A percentile compares a stretch with the other conserved stretches of the same genome.
Conservation (phyloP, 2,888 invertebrate genomes). For the Drosophila lacicola region DNA sequence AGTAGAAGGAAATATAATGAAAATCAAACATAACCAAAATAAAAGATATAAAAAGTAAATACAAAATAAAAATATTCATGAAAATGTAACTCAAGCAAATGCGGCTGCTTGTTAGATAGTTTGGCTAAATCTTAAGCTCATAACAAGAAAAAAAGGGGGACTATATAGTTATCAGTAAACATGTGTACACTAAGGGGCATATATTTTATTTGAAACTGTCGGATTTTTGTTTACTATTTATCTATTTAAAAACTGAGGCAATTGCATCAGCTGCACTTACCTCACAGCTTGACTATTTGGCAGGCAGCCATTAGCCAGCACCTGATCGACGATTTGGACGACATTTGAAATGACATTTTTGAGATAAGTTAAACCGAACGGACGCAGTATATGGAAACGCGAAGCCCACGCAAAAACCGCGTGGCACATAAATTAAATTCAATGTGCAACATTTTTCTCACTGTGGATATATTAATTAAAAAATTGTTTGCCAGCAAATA, state of each 20-base stretch:
- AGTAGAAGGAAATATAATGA: too few relatives aligned
- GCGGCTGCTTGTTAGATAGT: too few relatives aligned
- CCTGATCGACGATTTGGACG: conserved; percentile 55
- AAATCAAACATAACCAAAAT: too few relatives aligned
- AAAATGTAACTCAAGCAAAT: too few relatives aligned
- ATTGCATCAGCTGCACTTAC: conserved; percentile 55
- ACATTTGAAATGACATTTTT: conserved; percentile 72
- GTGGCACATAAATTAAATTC: conserved; percentile 49
- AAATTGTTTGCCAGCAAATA: conserved; percentile 36
- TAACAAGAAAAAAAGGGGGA: neutral
- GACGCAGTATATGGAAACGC: conserved; percentile 26
- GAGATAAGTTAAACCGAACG: conserved; percentile 29
- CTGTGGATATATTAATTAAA: conserved; percentile 51
- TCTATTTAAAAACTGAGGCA: neutral
- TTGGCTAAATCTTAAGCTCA: neutral
- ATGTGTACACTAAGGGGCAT: neutral
- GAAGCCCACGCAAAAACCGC: conserved; percentile 57
- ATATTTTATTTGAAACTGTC: neutral
- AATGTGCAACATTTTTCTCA: conserved; percentile 28
- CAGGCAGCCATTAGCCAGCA: conserved; percentile 49
- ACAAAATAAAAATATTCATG: too few relatives aligned
- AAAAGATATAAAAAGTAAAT: too few relatives aligned
- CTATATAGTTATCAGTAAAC: neutral
- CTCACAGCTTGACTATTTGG: conserved; percentile 45
- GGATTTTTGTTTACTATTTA: conserved; percentile 14